Evolutionary conservation across 2,113 vertebrate genomes (phyloP).

Genomic region (Mirza zaza): DNA sequence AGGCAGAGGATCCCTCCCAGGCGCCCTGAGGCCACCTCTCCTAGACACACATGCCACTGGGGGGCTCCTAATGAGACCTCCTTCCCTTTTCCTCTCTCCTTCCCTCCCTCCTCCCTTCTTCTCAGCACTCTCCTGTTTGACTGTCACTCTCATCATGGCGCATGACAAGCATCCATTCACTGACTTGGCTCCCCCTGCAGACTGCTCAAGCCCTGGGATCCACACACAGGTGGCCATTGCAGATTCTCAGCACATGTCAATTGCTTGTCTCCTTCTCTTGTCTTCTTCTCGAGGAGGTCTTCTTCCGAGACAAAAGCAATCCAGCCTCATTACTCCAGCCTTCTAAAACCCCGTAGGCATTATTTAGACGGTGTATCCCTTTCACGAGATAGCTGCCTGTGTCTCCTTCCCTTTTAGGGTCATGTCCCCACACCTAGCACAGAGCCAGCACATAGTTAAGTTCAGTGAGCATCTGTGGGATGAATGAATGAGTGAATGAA

Average conservation of each 20-base stretch:
- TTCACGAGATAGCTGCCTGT: background rate
- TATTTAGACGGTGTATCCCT: background rate
- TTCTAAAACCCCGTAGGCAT: background rate
- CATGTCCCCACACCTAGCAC: background rate
- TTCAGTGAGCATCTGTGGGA: background rate
- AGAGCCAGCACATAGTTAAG: background rate
- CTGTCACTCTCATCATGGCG: background rate
- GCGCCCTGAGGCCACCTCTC: background rate
- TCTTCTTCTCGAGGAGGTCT: background rate
- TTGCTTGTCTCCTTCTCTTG: background rate
- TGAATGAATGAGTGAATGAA: background rate
- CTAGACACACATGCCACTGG: background rate
- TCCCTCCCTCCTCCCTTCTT: background rate
- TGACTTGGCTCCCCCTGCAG: too few species aligned
- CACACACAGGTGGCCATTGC: fast-evolving
- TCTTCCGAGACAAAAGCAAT: background rate
- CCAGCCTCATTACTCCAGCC: background rate
- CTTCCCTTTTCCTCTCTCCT: background rate
- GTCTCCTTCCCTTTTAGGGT: background rate
- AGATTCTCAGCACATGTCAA: background rate
- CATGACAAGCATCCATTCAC: background rate
- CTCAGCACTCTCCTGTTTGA: background rate
- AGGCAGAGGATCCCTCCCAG: background rate
- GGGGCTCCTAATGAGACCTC: background rate
- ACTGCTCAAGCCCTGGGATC: background rate